These are phyloP conservation scores for Ceyx margarethae DNA, from an alignment of 2,113 vertebrate genomes.

Conservation along the genomic window DNA sequence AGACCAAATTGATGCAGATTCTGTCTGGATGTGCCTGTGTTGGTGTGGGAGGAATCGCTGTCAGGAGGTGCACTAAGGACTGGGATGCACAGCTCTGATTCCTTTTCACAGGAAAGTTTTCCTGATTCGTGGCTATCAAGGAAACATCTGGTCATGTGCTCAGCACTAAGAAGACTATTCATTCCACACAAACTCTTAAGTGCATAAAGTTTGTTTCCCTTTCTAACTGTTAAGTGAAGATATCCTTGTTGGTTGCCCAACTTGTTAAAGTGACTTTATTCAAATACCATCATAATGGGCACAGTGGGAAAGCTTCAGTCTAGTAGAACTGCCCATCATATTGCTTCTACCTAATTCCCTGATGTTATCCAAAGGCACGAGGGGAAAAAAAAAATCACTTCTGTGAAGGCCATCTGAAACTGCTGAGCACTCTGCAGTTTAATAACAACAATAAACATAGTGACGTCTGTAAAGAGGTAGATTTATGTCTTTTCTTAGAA, in stretches of 20 bases:
- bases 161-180: not conserved
- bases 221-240: not conserved
- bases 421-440: constrained; percentile 10
- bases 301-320: not conserved
- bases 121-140: not conserved
- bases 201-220: not conserved
- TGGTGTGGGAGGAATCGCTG: not conserved
- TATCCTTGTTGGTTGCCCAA: not conserved
- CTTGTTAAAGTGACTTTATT: not conserved
- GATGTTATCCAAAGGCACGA: not conserved
- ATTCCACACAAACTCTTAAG: not conserved
- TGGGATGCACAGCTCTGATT: not conserved
- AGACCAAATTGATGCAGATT: not conserved
- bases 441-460: constrained; percentile 18
- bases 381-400: accelerated
- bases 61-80: not conserved
- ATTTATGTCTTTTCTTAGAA: constrained; percentile 31
- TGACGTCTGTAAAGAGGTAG: constrained; percentile 30
- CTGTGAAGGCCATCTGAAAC: not conserved
- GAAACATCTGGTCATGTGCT: not conserved
- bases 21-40: not conserved
- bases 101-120: not conserved
- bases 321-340: accelerated
- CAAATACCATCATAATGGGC: not conserved
- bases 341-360: not conserved